phyloP scores from a whole-genome alignment of 1,140 invertebrate species.

The Habropoda laboriosa region DNA sequence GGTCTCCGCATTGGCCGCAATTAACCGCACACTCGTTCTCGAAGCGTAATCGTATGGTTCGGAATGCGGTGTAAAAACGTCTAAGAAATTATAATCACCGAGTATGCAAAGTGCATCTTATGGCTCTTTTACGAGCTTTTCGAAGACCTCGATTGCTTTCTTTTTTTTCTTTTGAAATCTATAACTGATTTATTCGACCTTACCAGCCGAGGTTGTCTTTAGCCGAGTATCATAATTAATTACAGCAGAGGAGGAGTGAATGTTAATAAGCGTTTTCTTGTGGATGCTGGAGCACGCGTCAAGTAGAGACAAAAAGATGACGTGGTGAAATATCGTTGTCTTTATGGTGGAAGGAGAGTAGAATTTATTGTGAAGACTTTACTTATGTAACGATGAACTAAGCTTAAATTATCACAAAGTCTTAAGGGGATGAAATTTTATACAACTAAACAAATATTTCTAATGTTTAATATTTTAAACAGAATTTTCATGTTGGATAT shows the following conservation, averaged over 20 bases:
- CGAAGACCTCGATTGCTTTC: too few relatives aligned
- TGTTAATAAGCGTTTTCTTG: slow-evolving; percentile 4
- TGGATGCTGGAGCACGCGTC: not conserved
- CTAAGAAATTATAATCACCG: not conserved
- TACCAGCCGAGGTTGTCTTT: not conserved
- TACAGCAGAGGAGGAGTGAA: not conserved
- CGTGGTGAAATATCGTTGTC: slow-evolving; percentile 22
- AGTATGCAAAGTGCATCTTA: too few relatives aligned
- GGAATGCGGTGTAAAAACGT: not conserved
- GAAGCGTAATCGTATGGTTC: not conserved
- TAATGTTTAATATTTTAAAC: too few relatives aligned
- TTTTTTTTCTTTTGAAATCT: too few relatives aligned
- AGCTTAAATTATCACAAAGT: too few relatives aligned
- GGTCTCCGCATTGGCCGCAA: slow-evolving; percentile 9
- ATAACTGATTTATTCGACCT: not conserved
- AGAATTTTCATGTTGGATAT: too few relatives aligned
- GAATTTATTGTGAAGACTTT: too few relatives aligned
- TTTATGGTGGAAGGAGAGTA: too few relatives aligned
- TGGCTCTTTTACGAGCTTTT: not conserved
- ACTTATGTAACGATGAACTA: too few relatives aligned
- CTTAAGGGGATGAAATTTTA: too few relatives aligned
- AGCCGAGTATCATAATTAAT: not conserved
- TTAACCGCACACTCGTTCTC: slow-evolving; percentile 8
- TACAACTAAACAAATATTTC: too few relatives aligned
- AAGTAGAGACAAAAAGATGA: not conserved